A percentile compares a stretch with the other conserved stretches of the same genome.
Evolutionary conservation across 2,888 invertebrate species (phyloP).

Genomic region (Mimumesa dahlbomi): DNA sequence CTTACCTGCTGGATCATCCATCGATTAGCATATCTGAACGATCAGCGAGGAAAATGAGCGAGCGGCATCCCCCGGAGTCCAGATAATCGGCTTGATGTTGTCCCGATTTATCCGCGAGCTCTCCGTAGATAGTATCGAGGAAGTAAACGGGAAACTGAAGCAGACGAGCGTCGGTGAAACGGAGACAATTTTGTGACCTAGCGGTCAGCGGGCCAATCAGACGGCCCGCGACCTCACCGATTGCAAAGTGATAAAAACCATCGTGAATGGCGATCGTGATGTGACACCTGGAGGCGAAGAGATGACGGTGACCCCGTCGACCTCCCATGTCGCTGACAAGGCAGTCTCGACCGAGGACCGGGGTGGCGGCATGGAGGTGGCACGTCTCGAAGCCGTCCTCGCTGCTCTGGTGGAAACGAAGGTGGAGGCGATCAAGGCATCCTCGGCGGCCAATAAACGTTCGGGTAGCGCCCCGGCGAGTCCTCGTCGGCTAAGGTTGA

Average conservation of each 20-base stretch:
- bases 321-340: conserved; percentile 84
- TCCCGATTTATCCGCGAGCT: conserved; percentile 53
- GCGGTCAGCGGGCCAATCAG: conserved; percentile 46
- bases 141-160: conserved; percentile 21
- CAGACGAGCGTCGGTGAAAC: neutral
- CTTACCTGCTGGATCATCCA: too few relatives aligned
- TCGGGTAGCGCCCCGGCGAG: conserved; percentile 80
- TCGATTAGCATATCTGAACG: too few relatives aligned
- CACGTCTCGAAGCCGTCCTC: conserved; percentile 86
- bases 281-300: conserved; percentile 46
- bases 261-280: conserved; percentile 46
- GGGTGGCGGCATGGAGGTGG: conserved; percentile 81
- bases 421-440: conserved; percentile 84
- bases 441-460: conserved; percentile 80
- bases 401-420: conserved; percentile 88
- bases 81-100: conserved; percentile 52
- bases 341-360: conserved; percentile 86
- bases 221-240: conserved; percentile 39
- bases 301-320: conserved; percentile 79
- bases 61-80: too few relatives aligned
- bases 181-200: conserved; percentile 51
- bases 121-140: conserved; percentile 43
- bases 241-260: conserved; percentile 21
- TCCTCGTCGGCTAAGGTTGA: conserved; percentile 79
- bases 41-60: too few relatives aligned